Percentiles rank a stretch among this genome's conserved stretches.
Conservation (phyloP, 2,113 vertebrate species). For the Nesospiza acunhae region DNA sequence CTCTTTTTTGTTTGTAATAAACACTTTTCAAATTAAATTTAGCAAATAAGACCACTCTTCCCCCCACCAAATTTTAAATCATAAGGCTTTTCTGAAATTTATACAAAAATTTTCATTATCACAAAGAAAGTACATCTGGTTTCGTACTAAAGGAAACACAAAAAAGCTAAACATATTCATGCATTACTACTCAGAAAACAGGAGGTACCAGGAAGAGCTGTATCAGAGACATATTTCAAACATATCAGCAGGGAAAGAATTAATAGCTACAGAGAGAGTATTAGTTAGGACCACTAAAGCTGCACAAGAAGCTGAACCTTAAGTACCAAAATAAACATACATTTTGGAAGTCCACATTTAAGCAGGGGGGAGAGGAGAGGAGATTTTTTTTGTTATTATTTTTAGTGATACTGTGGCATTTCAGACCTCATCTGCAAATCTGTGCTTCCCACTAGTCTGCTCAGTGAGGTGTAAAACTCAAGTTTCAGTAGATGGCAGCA, state of each 20-base stretch:
- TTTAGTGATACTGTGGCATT: neutral
- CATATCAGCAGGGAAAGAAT: neutral
- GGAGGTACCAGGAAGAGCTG: neutral
- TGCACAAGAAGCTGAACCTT: neutral
- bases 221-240: neutral
- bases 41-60: neutral
- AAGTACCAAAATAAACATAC: neutral
- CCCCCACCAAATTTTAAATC: neutral
- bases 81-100: neutral
- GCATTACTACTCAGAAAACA: neutral
- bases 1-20: neutral
- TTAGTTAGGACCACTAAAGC: neutral
- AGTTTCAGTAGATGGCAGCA: neutral
- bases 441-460: neutral
- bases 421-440: neutral
- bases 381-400: neutral
- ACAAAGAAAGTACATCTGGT: neutral
- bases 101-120: neutral
- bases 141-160: neutral
- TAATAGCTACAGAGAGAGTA: neutral
- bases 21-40: neutral
- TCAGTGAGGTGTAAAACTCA: neutral
- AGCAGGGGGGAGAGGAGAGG: fast-evolving
- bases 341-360: neutral
- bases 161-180: neutral